These are phyloP conservation scores for Neodon shergylaensis DNA, from an alignment of 2,113 vertebrate species.

Conservation along the genomic window DNA sequence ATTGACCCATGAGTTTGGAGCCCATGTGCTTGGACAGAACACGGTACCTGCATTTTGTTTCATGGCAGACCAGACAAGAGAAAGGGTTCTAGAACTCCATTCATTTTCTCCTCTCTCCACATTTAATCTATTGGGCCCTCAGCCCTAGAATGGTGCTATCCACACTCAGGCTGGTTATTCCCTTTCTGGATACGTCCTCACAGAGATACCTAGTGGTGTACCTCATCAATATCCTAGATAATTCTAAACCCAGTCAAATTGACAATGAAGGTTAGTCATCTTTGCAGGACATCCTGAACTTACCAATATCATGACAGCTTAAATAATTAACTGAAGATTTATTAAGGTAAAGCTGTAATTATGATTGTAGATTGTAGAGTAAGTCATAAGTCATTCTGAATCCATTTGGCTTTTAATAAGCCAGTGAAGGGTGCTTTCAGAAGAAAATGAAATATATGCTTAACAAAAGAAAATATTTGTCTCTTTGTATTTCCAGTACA, in stretches of 20 bases:
- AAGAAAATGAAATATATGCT: neutral
- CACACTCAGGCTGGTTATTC: neutral
- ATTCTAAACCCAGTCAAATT: neutral
- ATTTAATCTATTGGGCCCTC: neutral
- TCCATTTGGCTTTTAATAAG: conserved; percentile 34
- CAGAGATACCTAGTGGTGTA: neutral
- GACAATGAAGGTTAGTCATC: neutral
- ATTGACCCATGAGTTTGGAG: neutral
- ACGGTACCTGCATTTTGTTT: neutral
- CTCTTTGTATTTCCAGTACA: conserved; percentile 26
- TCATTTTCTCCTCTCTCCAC: neutral
- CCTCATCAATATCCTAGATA: neutral
- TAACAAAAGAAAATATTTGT: conserved; percentile 57
- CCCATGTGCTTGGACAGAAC: neutral
- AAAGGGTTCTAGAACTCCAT: neutral
- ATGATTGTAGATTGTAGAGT: neutral
- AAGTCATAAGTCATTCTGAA: neutral
- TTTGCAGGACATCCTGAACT: neutral
- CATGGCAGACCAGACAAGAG: neutral
- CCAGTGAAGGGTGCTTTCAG: conserved; percentile 33
- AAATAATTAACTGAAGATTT: conserved; percentile 4
- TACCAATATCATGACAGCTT: neutral
- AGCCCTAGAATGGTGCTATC: neutral
- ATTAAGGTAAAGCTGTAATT: conserved; percentile 24
- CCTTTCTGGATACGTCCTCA: neutral